Evolutionary conservation across 1,140 invertebrate species (phyloP), one percentile per base, ranked within the genome.

Genomic region (Pararge aegeria): DNA sequence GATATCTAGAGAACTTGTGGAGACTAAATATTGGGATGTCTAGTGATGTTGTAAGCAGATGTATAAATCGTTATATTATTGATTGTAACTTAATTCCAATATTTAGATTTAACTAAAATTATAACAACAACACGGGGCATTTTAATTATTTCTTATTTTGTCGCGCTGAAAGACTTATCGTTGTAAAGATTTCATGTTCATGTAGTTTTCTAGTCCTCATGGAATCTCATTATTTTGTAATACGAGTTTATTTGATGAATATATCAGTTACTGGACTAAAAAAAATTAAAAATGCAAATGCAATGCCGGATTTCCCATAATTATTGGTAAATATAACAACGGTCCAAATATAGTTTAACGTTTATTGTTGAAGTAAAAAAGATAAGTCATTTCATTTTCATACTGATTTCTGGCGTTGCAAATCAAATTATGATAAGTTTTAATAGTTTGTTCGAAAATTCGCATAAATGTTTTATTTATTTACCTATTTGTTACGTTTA

Each of bases 191-290:
- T 87, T 87, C 84, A 87, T 87, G 78, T 84, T 87, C 84, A 87
- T 87, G 76, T 89, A 89, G 84, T 84, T 77, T 78, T 89, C 83
- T 89, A 89, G 87, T 82, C 78, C 86, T 89, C 84, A 87, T 86
- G 73, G 68, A 84, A 83, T 87, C 76, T 87, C 84, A 89, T 89
- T 80, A 80, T 80, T 84, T 85, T 89, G 70, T 85, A 78, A 75
- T 76, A 81, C 18, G 19, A 20, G 19, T 46, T 46, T 67, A 73
- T 77, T 78, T 76, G 67, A 66, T 70, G 66, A 74, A 62, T 56
- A 54, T 61, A 56, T 65, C 68, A 64, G 66, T 51, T 21, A 42
- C 37, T 30, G 21, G 37, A 49, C 48, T 38, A 37, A 38, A 59
- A 9, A 46, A 24, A 49, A 52, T n/a, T 53, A 52, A 49, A 37